Percentiles rank a stretch among this genome's conserved stretches.
phyloP scores from a whole-genome alignment of 1,140 invertebrate species.

The Pseudoatta argentina region DNA sequence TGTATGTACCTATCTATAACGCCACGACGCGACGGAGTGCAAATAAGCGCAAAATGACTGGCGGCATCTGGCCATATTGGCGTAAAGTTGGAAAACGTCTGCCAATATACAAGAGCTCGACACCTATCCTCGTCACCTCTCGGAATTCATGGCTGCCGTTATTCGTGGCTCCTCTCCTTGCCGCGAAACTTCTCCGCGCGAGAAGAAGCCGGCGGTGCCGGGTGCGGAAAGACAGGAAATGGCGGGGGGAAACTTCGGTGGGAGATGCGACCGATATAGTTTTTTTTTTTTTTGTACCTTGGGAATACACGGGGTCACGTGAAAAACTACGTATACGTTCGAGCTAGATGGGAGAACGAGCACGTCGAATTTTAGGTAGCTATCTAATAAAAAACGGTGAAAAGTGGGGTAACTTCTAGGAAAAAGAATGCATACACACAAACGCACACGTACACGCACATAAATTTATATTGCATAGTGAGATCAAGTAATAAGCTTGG shows the following conservation, averaged over 20 bases:
- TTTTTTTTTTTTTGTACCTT: constrained; percentile 34
- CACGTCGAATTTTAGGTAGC: constrained; percentile 38
- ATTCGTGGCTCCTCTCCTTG: constrained; percentile 10
- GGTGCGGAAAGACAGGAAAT: constrained; percentile 29
- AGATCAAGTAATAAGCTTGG: not conserved
- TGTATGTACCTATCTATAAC: constrained; percentile 53
- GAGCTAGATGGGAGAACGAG: constrained; percentile 34
- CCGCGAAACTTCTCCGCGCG: constrained; percentile 33
- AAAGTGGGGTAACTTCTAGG: constrained; percentile 33
- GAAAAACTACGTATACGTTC: constrained; percentile 50
- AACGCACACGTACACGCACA: no score
- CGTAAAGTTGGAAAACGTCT: constrained; percentile 77
- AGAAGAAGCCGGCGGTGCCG: not conserved
- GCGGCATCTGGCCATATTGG: constrained; percentile 77
- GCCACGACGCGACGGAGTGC: constrained; percentile 67
- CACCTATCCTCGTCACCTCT: constrained; percentile 59
- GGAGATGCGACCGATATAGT: constrained; percentile 37
- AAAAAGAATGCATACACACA: not conserved
- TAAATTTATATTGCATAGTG: not conserved
- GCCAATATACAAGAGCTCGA: constrained; percentile 67
- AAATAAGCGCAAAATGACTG: constrained; percentile 79
- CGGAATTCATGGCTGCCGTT: constrained; percentile 64
- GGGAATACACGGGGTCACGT: constrained; percentile 43
- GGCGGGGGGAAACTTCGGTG: constrained; percentile 19
- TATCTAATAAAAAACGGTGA: constrained; percentile 38